These are phyloP conservation scores for Daboia siamensis DNA, from an alignment of 2,113 vertebrate genomes.

Conservation along the genomic window DNA sequence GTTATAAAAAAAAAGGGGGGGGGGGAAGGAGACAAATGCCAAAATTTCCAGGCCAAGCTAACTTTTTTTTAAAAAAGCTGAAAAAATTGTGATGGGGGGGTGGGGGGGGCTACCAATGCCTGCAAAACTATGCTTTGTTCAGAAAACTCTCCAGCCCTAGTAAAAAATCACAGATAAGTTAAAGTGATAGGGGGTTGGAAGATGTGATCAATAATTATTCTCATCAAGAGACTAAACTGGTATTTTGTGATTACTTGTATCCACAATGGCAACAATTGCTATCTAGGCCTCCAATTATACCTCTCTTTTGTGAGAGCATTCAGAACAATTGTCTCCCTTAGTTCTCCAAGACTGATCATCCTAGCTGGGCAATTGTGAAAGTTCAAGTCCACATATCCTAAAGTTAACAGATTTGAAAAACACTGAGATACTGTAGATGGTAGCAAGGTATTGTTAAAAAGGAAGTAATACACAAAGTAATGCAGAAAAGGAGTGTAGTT, in stretches of 20 bases:
- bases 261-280: neutral
- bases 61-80: rapidly evolving
- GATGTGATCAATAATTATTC: neutral
- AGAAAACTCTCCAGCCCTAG: neutral
- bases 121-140: neutral
- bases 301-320: neutral
- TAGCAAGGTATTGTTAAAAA: neutral
- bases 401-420: neutral
- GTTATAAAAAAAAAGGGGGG: constrained; percentile 2
- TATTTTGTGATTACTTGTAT: neutral
- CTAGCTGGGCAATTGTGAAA: neutral
- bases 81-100: neutral
- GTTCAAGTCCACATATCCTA: neutral
- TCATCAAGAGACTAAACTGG: neutral
- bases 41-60: constrained; percentile 38
- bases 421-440: neutral
- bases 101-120: neutral
- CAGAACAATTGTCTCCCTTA: neutral
- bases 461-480: neutral
- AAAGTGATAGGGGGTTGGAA: neutral
- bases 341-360: neutral
- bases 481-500: neutral
- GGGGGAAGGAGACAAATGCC: neutral
- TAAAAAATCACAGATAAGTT: neutral
- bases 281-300: neutral